A percentile compares a stretch with the other conserved stretches of the same genome.
phyloP scores from a whole-genome alignment of 2,888 invertebrate genomes.

The Lasioglossum villosulum region DNA sequence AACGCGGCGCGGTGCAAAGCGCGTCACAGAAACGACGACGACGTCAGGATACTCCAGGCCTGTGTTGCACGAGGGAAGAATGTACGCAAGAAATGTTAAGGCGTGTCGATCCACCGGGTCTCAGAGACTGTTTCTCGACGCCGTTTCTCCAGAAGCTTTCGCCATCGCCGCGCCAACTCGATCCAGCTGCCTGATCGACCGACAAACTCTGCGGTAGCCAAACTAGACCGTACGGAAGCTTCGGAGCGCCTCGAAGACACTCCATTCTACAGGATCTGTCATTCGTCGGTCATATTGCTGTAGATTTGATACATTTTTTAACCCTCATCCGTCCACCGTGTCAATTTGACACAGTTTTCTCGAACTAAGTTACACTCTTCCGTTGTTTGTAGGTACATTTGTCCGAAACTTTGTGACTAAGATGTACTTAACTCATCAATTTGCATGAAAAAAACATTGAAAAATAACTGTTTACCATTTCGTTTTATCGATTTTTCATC shows the following conservation, averaged over 20 bases:
- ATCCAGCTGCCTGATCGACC: constrained; percentile 3
- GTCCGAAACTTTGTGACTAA: no score
- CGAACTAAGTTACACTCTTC: no score
- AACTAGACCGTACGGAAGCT: not conserved
- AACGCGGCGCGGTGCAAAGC: constrained; percentile 27
- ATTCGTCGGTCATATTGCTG: not conserved
- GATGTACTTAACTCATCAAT: no score
- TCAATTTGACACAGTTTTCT: no score
- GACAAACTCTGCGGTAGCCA: not conserved
- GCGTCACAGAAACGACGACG: constrained; percentile 17
- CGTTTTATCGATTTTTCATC: no score
- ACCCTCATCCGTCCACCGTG: no score
- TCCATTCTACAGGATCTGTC: not conserved
- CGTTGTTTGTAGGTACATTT: no score
- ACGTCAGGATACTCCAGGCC: constrained; percentile 31
- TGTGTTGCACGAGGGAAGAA: constrained; percentile 64
- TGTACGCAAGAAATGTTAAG: constrained; percentile 65
- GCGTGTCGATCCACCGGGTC: constrained; percentile 60
- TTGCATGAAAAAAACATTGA: no score
- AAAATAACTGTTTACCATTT: no score
- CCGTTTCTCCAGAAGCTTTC: constrained; percentile 66
- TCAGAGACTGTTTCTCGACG: constrained; percentile 23
- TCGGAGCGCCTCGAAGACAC: not conserved
- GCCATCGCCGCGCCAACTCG: constrained; percentile 35
- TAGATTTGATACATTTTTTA: not conserved